A percentile compares a stretch with the other conserved stretches of the same genome.
Conservation (phyloP, 2,797 vertebrate species). For the Gymnocypris eckloni region DNA sequence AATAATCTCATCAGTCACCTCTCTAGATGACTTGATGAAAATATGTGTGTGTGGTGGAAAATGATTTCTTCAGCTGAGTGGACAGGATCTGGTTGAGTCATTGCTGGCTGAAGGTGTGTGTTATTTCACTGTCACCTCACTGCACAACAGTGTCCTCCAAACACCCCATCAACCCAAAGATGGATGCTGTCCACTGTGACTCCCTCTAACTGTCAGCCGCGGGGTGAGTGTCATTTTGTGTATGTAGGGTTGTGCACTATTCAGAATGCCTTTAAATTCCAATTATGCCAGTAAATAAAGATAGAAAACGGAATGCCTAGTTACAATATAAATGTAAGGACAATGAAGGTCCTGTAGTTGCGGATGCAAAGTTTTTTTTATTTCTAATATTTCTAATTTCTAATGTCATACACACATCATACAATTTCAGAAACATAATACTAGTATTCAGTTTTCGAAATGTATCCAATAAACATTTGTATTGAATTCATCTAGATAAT, state of each 20-base stretch:
- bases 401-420: neutral
- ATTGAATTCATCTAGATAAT: neutral
- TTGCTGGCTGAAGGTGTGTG: constrained; percentile 39
- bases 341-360: neutral
- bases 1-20: constrained; percentile 37
- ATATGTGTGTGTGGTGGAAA: constrained; percentile 24
- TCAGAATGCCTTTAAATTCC: neutral
- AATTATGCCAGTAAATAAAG: neutral
- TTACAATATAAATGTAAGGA: neutral
- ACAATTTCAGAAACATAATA: neutral
- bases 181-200: constrained; percentile 41
- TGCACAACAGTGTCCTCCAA: constrained; percentile 44
- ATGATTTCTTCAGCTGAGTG: constrained; percentile 44
- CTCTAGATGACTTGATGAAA: constrained; percentile 13
- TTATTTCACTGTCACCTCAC: constrained; percentile 44
- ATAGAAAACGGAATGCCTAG: neutral
- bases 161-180: constrained; percentile 40
- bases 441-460: neutral
- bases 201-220: neutral
- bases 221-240: neutral
- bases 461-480: neutral
- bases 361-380: neutral
- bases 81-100: constrained; percentile 40
- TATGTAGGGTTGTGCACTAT: neutral
- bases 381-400: neutral